Conservation (phyloP, 1,140 invertebrate genomes). For the Neuroterus valhalla region DNA sequence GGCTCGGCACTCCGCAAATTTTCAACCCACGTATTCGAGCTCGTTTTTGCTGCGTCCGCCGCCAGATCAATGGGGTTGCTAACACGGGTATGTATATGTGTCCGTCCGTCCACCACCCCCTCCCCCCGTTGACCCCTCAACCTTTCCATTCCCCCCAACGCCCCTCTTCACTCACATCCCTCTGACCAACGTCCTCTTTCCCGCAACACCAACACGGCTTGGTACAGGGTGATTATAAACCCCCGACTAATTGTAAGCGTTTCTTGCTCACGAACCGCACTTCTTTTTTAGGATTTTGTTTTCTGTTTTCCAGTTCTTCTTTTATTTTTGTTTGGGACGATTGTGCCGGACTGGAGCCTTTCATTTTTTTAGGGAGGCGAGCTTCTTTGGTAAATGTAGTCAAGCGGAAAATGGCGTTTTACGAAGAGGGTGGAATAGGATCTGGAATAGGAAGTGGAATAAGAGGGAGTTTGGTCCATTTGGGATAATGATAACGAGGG, state of each 20-base stretch:
- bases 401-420: slow-evolving; percentile 7
- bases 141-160: slow-evolving; percentile 40
- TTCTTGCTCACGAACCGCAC: slow-evolving; percentile 27
- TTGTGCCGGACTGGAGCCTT: neutral
- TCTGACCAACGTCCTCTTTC: slow-evolving; percentile 27
- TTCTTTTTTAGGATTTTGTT: neutral
- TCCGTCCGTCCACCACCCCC: slow-evolving; percentile 64
- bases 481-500: neutral
- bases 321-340: neutral
- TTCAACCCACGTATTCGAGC: slow-evolving; percentile 70
- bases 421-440: neutral
- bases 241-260: slow-evolving; percentile 46
- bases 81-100: slow-evolving; percentile 73
- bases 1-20: slow-evolving; percentile 74
- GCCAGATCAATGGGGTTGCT: slow-evolving; percentile 75
- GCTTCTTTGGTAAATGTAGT: slow-evolving; percentile 22
- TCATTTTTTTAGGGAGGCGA: neutral
- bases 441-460: neutral
- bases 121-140: slow-evolving; percentile 52
- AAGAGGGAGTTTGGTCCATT: neutral
- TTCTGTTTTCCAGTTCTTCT: neutral
- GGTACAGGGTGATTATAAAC: slow-evolving; percentile 63
- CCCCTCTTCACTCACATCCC: slow-evolving; percentile 30
- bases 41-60: slow-evolving; percentile 72
- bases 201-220: neutral